Base-by-base conservation (phyloP, 2,797 vertebrate genomes). In the Micrastur ruficollis region DNA sequence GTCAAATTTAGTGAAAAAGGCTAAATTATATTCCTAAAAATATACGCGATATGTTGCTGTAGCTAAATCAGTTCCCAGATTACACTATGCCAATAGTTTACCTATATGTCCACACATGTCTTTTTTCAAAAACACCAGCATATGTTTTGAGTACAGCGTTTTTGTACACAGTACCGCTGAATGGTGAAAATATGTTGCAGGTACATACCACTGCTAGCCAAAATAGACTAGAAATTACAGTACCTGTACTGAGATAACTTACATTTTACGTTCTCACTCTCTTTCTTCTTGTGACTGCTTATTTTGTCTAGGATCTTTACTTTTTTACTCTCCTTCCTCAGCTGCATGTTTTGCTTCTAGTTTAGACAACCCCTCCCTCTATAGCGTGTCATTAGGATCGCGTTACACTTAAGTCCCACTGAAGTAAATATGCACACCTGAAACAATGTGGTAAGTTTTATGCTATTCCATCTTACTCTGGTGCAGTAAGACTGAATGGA, bases 71-170 rank as follows among this genome's bases (percentile, higher is more conserved):
- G 14, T 59, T 80, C 17, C 31, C 29, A 36, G n/a, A 42, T 75
- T 40, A 31, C 19, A 22, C 19, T 52, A 26, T 53, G 15, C 38
- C 50, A 58, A 14, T 68, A 66, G 15, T 50, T 86, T 79, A 47
- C 12, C 31, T 62, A 0, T 42, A 40, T 36, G 27, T n/a, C 7
- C 3, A 14, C 11, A 44, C 18, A n/a, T 40, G 34, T 29, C 46
- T 55, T 75, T 55, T 14, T 34, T 17, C 4, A 40, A 21, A 38
- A 20, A n/a, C 16, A 15, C 4, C 18, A 25, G 6, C 0, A 0
- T 12, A 12, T 5, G 2, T 59, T 90, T 90, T 20, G 5, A 8
- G 0, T 88, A 2, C 29, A 14, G 6, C 1, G 6, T 0, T 1
- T 87, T 65, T 58, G 5, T 59, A 31, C 26, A 12, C 32, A 31